Conservation (phyloP, 2,797 vertebrate species). For the Anas bernieri region DNA sequence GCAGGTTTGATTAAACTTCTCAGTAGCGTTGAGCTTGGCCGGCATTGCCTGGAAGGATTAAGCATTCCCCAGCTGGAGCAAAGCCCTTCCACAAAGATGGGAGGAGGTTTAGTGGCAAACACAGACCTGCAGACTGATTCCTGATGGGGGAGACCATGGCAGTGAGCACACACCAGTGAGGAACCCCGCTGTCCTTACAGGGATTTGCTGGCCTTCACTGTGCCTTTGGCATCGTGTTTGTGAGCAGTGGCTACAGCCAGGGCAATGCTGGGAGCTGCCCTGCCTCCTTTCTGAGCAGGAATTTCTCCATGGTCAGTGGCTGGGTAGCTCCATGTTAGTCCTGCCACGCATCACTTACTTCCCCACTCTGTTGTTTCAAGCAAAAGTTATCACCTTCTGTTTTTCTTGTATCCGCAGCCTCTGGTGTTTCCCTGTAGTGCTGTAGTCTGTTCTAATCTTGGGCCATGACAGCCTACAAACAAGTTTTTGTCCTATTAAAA, state of each 20-base stretch:
- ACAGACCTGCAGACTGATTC: neutral
- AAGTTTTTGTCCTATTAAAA: conserved; percentile 52
- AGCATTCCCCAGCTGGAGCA: neutral
- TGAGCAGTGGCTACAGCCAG: neutral
- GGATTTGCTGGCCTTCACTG: neutral
- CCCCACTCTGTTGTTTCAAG: neutral
- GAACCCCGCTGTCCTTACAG: neutral
- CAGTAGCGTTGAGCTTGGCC: neutral
- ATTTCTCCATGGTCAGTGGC: neutral
- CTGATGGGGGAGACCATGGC: neutral
- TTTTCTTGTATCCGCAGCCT: neutral
- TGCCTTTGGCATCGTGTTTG: neutral
- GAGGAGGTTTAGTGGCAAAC: neutral
- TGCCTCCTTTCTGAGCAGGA: neutral
- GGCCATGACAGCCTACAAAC: neutral
- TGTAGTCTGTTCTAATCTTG: neutral
- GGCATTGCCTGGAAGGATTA: neutral
- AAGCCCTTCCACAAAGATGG: neutral
- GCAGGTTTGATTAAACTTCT: neutral
- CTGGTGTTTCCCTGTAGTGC: conserved; percentile 5
- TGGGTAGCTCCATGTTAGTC: neutral
- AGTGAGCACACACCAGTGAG: neutral
- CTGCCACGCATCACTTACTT: neutral
- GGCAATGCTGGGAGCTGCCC: neutral
- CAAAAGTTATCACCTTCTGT: neutral